Base-by-base conservation (phyloP, 2,113 vertebrate species). In the Junco hyemalis region DNA sequence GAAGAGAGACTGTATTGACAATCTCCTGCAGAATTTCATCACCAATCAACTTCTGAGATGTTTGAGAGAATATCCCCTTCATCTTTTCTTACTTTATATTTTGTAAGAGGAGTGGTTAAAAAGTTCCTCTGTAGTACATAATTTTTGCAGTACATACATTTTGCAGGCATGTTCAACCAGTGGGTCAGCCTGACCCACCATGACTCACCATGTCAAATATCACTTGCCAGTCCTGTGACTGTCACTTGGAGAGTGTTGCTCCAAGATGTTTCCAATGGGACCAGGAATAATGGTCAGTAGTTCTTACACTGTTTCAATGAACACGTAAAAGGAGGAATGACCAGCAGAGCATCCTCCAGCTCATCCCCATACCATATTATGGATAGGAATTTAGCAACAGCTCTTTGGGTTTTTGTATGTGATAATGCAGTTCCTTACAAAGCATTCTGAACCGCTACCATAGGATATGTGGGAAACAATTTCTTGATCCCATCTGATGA, bases 31-130 rank as follows among this genome's bases (percentile, higher is more conserved):
- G 26, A 85, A 71, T 71, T 24, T 64, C 31, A 88, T 70, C 21
- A 28, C 12, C 42, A 66, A 53, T 68, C 45, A 48, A 10, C 20
- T 31, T 73, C 60, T 66, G 42, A 81, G 16, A 25, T 0, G 0
- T 59, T 48, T 70, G 68, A 78, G 53, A 74, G 31, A 59, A 63
- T 17, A 59, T 19, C 42, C 18, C 8, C 73, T 77, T 88, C 13
- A 33, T 44, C 31, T 86, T 72, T 44, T 82, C 57, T 61, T 86
- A 10, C 44, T 45, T 92, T 83, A 24, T 66, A 42, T 70, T 84
- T 83, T 63, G 7, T 57, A 15, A 61, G n/a, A 88, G 54, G 29
- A 59, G 25, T 86, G 18, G 18, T 70, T 16, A 70, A 88, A 42
- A 57, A 33, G 5, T 42, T 86, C 31, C 23, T 38, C n/a, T 50